Evolutionary conservation across 1,140 invertebrate species (phyloP).

Genomic region (Sarcophaga peregrina): DNA sequence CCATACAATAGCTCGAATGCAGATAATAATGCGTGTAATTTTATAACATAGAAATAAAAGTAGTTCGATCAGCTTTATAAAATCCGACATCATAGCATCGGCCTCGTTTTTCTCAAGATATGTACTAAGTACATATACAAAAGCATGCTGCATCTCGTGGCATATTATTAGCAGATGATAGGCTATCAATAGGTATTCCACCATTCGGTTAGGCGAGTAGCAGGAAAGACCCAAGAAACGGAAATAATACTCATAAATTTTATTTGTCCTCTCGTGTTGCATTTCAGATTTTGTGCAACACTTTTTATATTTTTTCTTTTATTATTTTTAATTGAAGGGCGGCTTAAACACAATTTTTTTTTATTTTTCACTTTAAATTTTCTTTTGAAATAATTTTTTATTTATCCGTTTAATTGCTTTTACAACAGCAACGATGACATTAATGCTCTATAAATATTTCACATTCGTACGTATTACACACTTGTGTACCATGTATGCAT

Average conservation of each 20-base stretch:
- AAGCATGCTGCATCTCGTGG: background rate
- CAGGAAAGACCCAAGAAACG: conserved; percentile 2
- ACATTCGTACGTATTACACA: too few relatives aligned
- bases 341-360: too few relatives aligned
- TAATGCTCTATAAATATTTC: too few relatives aligned
- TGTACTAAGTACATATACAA: too few relatives aligned
- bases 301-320: too few relatives aligned
- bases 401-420: background rate
- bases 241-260: background rate
- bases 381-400: background rate
- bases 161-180: background rate
- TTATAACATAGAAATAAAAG: background rate
- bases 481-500: too few relatives aligned
- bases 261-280: background rate
- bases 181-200: background rate
- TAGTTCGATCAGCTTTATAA: background rate
- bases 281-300: background rate
- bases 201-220: background rate
- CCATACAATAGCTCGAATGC: background rate
- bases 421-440: too few relatives aligned
- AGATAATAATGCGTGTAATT: background rate
- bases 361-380: background rate
- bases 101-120: background rate
- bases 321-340: too few relatives aligned
- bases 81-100: background rate